Percentiles rank a stretch among this genome's conserved stretches.
Conservation (phyloP, 2,113 vertebrate species). For the Amphiprion percula region DNA sequence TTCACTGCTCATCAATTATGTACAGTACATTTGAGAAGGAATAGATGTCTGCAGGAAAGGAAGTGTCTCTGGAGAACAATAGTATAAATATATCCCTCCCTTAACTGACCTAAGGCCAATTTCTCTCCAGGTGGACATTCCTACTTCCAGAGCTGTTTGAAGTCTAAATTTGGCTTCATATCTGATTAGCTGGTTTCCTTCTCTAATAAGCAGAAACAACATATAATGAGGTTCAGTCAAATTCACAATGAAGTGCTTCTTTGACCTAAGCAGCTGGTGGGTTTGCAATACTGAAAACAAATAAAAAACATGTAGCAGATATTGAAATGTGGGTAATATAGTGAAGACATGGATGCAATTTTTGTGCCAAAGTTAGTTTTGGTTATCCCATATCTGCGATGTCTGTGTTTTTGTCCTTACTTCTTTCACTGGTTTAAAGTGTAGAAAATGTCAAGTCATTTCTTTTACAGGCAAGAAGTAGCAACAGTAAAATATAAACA, state of each 20-base stretch:
- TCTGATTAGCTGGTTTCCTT: constrained; percentile 6
- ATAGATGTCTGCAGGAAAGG: constrained; percentile 18
- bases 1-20: constrained; percentile 5
- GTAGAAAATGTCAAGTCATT: no score
- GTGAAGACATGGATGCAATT: background rate
- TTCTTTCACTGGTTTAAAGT: no score
- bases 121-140: background rate
- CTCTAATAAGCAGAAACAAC: background rate
- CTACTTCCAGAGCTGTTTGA: constrained; percentile 27
- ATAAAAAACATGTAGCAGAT: background rate
- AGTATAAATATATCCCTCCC: background rate
- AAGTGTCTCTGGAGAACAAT: constrained; percentile 31
- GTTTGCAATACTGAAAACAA: no score
- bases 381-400: background rate
- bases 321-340: background rate
- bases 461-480: background rate
- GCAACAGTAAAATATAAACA: background rate
- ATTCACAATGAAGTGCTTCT: background rate
- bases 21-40: background rate
- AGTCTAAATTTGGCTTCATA: constrained; percentile 17
- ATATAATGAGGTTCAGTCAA: background rate
- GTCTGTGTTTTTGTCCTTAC: no score
- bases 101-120: background rate
- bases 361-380: background rate
- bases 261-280: background rate